phyloP scores from a whole-genome alignment of 2,888 invertebrate genomes.

The Metallyticus violacea region DNA sequence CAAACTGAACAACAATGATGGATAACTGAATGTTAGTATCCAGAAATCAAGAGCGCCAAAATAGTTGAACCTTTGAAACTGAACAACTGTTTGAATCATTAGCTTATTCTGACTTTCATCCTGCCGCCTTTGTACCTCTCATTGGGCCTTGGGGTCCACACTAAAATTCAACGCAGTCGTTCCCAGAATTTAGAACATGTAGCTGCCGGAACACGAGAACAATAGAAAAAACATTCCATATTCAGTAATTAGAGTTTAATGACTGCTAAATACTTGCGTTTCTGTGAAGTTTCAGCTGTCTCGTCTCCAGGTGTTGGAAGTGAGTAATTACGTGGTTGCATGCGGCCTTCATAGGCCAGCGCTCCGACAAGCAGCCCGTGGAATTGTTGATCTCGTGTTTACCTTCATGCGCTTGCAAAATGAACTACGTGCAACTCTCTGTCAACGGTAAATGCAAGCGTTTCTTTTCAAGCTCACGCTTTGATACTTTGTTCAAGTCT shows the following conservation, averaged over 20 bases:
- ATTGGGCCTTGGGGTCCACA: neutral
- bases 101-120: no score
- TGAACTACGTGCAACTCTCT: no score
- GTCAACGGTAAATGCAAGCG: neutral
- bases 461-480: no score
- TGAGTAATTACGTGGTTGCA: neutral
- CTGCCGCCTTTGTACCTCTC: no score
- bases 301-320: neutral
- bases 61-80: no score
- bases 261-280: neutral
- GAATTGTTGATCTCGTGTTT: neutral
- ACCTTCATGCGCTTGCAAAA: no score
- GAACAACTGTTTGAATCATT: no score
- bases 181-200: neutral
- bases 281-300: neutral
- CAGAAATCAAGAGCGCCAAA: no score
- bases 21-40: no score
- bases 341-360: neutral
- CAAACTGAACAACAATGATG: no score
- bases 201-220: neutral
- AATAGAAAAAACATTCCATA: neutral
- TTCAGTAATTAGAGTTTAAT: neutral
- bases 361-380: neutral
- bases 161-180: neutral
- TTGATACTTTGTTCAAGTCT: no score